Evolutionary conservation across 2,113 vertebrate species (phyloP).

Genomic region (Symphodus melops): DNA sequence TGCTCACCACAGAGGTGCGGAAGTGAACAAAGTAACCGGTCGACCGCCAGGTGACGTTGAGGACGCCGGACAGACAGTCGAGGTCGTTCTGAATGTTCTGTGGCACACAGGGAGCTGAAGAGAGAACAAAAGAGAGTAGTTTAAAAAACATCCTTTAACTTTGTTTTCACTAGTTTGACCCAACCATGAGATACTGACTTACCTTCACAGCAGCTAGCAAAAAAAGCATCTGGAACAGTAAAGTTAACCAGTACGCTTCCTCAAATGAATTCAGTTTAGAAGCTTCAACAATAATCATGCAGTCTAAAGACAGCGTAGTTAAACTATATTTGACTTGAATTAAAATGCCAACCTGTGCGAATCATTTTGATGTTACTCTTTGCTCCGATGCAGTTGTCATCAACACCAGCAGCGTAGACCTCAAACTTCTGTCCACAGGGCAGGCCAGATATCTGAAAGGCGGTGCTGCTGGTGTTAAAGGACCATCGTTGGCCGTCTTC

Average conservation of each 20-base stretch:
- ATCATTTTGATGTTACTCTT: slow-evolving; percentile 66
- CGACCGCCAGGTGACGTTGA: slow-evolving; percentile 81
- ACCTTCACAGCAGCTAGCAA: too few relatives aligned
- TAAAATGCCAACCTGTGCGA: slow-evolving; percentile 66
- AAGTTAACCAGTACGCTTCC: too few relatives aligned
- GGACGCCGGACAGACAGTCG: slow-evolving; percentile 69
- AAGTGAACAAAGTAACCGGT: slow-evolving; percentile 59
- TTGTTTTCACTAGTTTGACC: background rate
- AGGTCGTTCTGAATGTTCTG: slow-evolving; percentile 62
- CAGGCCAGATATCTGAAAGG: slow-evolving; percentile 73
- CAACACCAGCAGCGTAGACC: slow-evolving; percentile 73
- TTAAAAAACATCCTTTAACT: too few relatives aligned
- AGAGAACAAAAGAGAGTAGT: background rate
- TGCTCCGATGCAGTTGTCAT: slow-evolving; percentile 71
- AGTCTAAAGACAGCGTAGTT: background rate
- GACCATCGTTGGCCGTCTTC: slow-evolving; percentile 47
- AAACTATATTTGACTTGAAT: background rate
- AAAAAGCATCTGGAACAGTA: too few relatives aligned
- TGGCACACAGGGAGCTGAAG: slow-evolving; percentile 81
- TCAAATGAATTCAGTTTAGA: too few relatives aligned
- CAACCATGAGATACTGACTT: background rate
- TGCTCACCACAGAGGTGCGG: slow-evolving; percentile 51
- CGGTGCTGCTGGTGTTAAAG: slow-evolving; percentile 71
- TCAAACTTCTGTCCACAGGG: slow-evolving; percentile 80
- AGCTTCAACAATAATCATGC: too few relatives aligned